Evolutionary conservation across 2,888 invertebrate species (phyloP).

Genomic region (Parelbella ahira): DNA sequence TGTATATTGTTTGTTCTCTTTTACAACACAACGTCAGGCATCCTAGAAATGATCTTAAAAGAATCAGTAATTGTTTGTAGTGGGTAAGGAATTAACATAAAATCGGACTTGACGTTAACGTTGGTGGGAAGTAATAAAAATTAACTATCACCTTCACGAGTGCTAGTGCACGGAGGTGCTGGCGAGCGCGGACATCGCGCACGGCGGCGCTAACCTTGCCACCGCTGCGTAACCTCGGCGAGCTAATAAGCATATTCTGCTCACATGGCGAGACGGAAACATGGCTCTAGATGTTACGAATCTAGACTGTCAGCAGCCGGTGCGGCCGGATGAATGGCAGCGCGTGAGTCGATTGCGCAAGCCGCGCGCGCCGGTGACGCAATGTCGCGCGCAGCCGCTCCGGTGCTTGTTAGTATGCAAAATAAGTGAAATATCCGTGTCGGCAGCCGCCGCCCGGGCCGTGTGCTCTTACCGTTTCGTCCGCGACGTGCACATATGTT

Average conservation of each 20-base stretch:
- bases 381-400: slow-evolving; percentile 56
- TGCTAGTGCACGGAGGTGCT: too few relatives aligned
- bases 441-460: slow-evolving; percentile 35
- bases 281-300: slow-evolving; percentile 32
- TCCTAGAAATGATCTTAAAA: too few relatives aligned
- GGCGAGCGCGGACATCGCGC: slow-evolving; percentile 5
- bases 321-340: slow-evolving; percentile 68
- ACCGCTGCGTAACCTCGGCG: slow-evolving; percentile 15
- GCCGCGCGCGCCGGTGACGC: slow-evolving; percentile 52
- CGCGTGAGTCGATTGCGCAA: slow-evolving; percentile 58
- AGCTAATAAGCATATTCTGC: slow-evolving; percentile 30
- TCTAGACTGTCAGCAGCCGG: slow-evolving; percentile 56
- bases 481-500: slow-evolving; percentile 34
- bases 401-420: slow-evolving; percentile 73
- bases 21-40: too few relatives aligned
- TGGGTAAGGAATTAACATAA: too few relatives aligned
- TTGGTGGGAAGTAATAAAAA: too few relatives aligned
- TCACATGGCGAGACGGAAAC: slow-evolving; percentile 34
- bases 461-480: slow-evolving; percentile 54
- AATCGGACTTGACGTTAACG: too few relatives aligned
- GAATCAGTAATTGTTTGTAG: too few relatives aligned
- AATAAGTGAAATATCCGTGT: slow-evolving; percentile 66
- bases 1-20: too few relatives aligned
- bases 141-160: too few relatives aligned
- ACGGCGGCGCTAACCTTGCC: slow-evolving; percentile 29